phyloP scores from a whole-genome alignment of 2,888 invertebrate genomes.

The Drosophila lutescens region DNA sequence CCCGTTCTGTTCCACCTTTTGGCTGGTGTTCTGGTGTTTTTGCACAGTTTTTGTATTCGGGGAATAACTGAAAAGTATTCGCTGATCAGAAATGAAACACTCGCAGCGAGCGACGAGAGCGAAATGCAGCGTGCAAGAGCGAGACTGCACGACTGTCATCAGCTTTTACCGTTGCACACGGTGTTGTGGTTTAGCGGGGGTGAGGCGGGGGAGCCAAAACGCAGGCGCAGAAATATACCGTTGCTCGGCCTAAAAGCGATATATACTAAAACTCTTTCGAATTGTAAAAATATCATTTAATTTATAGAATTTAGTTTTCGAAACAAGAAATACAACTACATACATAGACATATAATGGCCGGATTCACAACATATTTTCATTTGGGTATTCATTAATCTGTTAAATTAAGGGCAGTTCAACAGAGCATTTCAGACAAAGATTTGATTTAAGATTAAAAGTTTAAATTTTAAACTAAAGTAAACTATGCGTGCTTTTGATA shows the following conservation, averaged over 20 bases:
- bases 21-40: background rate
- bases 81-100: slow-evolving; percentile 26
- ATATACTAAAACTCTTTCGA: background rate
- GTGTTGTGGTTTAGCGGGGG: background rate
- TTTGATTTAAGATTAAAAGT: too few relatives aligned
- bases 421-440: too few relatives aligned
- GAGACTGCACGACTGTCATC: slow-evolving; percentile 17
- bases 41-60: too few relatives aligned
- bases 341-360: too few relatives aligned
- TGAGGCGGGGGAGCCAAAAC: background rate
- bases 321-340: too few relatives aligned
- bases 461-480: too few relatives aligned
- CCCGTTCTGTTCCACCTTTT: background rate
- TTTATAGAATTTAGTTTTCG: too few relatives aligned
- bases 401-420: too few relatives aligned
- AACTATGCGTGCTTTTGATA: too few relatives aligned
- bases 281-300: too few relatives aligned
- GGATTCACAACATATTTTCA: too few relatives aligned
- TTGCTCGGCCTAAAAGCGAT: background rate
- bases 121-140: slow-evolving; percentile 34
- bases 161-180: slow-evolving; percentile 23
- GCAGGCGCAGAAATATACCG: slow-evolving; percentile 14
- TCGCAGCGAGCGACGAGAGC: slow-evolving; percentile 42
- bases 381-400: too few relatives aligned
- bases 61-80: slow-evolving; percentile 2